Evolutionary conservation across 2,888 invertebrate species (phyloP).

Genomic region (Drosophila algonquin): DNA sequence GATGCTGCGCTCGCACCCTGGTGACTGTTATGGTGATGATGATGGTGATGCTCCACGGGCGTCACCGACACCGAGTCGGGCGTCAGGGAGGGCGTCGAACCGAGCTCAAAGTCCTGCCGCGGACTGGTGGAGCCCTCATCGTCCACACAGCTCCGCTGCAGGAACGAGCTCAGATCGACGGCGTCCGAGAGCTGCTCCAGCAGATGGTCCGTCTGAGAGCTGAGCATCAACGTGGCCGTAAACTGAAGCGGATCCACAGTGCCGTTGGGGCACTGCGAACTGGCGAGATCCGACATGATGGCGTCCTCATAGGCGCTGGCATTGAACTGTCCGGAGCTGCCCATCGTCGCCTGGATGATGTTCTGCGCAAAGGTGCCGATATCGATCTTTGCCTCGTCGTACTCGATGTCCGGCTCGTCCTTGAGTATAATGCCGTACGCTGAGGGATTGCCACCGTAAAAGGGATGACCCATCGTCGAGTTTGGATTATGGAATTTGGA

Average conservation of each 20-base stretch:
- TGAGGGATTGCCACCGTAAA: constrained; percentile 87
- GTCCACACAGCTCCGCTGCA: constrained; percentile 88
- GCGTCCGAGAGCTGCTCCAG: constrained; percentile 92
- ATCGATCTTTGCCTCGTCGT: constrained; percentile 90
- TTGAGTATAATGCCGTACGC: constrained; percentile 92
- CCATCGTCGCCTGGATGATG: constrained; percentile 80
- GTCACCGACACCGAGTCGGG: constrained; percentile 86
- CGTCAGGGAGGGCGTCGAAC: constrained; percentile 89
- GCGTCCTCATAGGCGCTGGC: constrained; percentile 89
- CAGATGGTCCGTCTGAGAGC: constrained; percentile 90
- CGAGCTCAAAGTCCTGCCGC: constrained; percentile 87
- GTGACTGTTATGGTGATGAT: neutral
- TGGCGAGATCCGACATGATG: constrained; percentile 92
- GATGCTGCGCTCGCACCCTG: constrained; percentile 8
- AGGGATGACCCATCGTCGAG: constrained; percentile 61
- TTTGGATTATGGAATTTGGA: constrained; percentile 69
- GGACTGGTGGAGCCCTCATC: constrained; percentile 84
- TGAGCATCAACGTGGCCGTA: constrained; percentile 91
- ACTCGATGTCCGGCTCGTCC: constrained; percentile 91
- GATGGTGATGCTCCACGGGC: constrained; percentile 84
- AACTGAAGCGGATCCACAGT: constrained; percentile 93
- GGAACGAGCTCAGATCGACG: constrained; percentile 90
- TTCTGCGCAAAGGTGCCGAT: constrained; percentile 83
- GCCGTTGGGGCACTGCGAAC: constrained; percentile 70
- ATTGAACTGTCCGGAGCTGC: constrained; percentile 79